Conservation (phyloP, 1,140 invertebrate genomes). For the silkworm (Bombyx mori) region ASM3026992v2 NC_085110.1:7305001-7305500, state of each 20-base stretch:
- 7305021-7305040: slow-evolving; percentile 1
- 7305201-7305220: no score
- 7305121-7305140: slow-evolving; percentile 1
- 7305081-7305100: not conserved
- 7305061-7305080: not conserved
- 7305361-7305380: slow-evolving; percentile 87
- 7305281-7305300: slow-evolving; percentile 76
- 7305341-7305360: slow-evolving; percentile 83
- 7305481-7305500: no score
- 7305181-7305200: not conserved
- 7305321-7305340: slow-evolving; percentile 87
- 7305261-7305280: slow-evolving; percentile 7
- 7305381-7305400: slow-evolving; percentile 80
- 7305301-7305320: slow-evolving; percentile 83
- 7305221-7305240: not conserved
- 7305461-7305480: no score
- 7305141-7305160: not conserved
- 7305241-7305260: slow-evolving; percentile 7
- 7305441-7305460: no score
- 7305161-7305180: not conserved
- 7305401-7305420: slow-evolving; percentile 70
- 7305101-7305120: not conserved
- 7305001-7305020: slow-evolving; percentile 1
- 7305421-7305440: not conserved
- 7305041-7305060: not conserved